phyloP scores from a whole-genome alignment of 2,797 vertebrate genomes.

The Lagodon rhomboides region DNA sequence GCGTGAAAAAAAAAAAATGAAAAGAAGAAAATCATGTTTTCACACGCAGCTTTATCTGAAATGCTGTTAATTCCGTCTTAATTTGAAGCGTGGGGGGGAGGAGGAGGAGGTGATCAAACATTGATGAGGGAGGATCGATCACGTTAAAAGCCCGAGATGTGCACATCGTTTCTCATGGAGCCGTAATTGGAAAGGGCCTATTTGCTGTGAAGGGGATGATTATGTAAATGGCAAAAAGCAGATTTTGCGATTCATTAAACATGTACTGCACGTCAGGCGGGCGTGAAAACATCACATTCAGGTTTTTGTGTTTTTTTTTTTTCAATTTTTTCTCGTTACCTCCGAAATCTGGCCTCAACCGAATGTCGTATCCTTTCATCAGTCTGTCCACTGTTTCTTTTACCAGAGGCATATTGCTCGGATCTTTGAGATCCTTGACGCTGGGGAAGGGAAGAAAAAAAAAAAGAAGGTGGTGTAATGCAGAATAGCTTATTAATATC shows the following conservation, averaged over 20 bases:
- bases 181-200: conserved; percentile 66
- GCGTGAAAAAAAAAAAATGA: background rate
- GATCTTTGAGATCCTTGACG: conserved; percentile 95
- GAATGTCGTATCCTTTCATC: conserved; percentile 99
- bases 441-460: conserved; percentile 81
- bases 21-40: conserved; percentile 25
- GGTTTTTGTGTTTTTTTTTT: background rate
- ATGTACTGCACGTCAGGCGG: conserved; percentile 78
- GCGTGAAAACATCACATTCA: conserved; percentile 75
- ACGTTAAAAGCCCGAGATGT: conserved; percentile 68
- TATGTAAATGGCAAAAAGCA: conserved; percentile 77
- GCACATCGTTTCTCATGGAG: conserved; percentile 55
- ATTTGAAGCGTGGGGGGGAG: background rate
- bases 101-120: conserved; percentile 61
- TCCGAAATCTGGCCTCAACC: conserved; percentile 99
- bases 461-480: conserved; percentile 70
- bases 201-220: conserved; percentile 72
- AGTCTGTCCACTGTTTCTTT: conserved; percentile 99
- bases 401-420: conserved; percentile 99
- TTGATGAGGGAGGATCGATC: conserved; percentile 72
- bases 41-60: conserved; percentile 44
- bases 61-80: conserved; percentile 54
- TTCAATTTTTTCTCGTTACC: conserved; percentile 86
- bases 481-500: conserved; percentile 74
- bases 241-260: conserved; percentile 83